phyloP scores from a whole-genome alignment of 2,113 vertebrate genomes.

The Ellobius talpinus region DNA sequence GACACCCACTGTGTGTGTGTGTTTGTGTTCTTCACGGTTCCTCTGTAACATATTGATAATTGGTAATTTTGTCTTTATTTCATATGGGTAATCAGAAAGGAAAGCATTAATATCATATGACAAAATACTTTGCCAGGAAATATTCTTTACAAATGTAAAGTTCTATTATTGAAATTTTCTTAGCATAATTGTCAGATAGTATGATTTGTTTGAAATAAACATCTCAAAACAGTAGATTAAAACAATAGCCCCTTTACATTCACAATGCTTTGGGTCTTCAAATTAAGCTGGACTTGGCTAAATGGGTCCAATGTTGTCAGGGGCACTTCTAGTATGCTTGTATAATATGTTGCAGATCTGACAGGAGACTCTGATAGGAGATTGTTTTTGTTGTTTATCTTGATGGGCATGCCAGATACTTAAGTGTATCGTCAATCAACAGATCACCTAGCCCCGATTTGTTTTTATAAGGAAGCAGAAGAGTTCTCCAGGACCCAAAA shows the following conservation, averaged over 20 bases:
- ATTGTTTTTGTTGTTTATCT: accelerated
- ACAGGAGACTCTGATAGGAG: neutral
- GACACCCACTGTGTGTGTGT: neutral
- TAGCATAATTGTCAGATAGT: neutral
- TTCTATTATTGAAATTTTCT: neutral
- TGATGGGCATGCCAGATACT: neutral
- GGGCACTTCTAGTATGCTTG: neutral
- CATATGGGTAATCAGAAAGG: neutral
- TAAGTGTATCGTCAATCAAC: neutral
- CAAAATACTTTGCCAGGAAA: neutral
- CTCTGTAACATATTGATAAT: neutral
- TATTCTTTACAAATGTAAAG: neutral
- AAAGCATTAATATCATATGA: neutral
- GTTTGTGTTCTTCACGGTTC: neutral
- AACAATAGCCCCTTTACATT: neutral
- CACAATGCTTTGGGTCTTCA: neutral
- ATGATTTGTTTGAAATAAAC: neutral
- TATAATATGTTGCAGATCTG: neutral
- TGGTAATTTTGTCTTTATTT: neutral
- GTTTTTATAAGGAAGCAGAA: neutral
- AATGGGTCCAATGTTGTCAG: neutral
- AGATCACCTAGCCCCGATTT: neutral
- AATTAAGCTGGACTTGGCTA: neutral
- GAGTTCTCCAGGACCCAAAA: neutral
- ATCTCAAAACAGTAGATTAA: neutral